phyloP scores from a whole-genome alignment of 1,140 invertebrate species.

The Vollenhovia emeryi region DNA sequence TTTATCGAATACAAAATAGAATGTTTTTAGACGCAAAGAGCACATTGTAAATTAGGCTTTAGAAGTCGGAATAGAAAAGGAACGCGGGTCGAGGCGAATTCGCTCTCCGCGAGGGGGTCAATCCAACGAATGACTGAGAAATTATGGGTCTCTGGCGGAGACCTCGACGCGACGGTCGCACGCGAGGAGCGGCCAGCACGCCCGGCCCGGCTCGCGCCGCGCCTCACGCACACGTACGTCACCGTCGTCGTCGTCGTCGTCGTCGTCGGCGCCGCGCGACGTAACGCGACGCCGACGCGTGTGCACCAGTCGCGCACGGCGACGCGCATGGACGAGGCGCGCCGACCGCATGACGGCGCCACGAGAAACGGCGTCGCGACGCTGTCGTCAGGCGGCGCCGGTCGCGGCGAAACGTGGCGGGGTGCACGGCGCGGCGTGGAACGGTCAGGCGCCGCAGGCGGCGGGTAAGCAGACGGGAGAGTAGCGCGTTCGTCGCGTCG shows the following conservation, averaged over 20 bases:
- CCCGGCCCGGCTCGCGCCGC: not conserved
- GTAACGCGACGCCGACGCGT: not conserved
- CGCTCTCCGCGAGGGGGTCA: not conserved
- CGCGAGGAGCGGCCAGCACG: not conserved
- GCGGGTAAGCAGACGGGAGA: slow-evolving; percentile 43
- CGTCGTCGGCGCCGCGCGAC: not conserved
- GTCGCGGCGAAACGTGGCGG: slow-evolving; percentile 59
- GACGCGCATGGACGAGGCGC: slow-evolving; percentile 22
- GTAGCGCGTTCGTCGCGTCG: not conserved
- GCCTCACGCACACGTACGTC: too few species aligned
- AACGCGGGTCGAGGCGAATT: not conserved
- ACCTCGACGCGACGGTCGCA: slow-evolving; percentile 19
- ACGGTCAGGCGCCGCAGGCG: too few species aligned
- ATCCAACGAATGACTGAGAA: not conserved
- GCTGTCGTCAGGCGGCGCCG: slow-evolving; percentile 75
- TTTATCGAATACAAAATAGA: too few species aligned
- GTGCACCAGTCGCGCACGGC: slow-evolving; percentile 12
- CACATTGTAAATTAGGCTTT: too few species aligned
- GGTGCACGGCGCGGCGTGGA: slow-evolving; percentile 12
- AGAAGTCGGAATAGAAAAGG: not conserved
- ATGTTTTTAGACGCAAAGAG: too few species aligned
- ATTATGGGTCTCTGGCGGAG: not conserved
- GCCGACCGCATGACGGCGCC: slow-evolving; percentile 73
- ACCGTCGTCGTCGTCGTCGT: too few species aligned
- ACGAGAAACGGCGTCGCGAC: slow-evolving; percentile 73